Conservation (phyloP, 2,113 vertebrate genomes). For the human region DNA sequence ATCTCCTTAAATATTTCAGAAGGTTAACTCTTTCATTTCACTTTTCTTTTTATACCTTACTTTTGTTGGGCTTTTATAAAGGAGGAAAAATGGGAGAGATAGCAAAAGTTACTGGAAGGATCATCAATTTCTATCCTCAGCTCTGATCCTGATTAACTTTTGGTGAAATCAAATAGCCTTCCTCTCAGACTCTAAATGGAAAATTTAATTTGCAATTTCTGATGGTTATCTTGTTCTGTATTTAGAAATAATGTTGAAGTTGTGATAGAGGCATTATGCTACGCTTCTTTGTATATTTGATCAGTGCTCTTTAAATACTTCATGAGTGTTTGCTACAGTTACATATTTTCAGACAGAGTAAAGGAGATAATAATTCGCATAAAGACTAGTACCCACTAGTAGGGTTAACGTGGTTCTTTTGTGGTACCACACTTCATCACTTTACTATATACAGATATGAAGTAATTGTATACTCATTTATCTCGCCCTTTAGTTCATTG, state of each 20-base stretch:
- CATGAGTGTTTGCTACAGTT: background rate
- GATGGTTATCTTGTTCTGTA: background rate
- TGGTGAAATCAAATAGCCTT: background rate
- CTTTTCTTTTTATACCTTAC: background rate
- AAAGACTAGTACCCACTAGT: background rate
- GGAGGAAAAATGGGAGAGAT: background rate
- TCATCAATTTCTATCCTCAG: background rate
- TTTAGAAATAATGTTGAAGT: background rate
- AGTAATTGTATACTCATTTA: background rate
- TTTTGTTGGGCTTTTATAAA: background rate
- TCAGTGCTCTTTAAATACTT: background rate
- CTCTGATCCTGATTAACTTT: background rate
- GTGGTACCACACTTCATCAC: background rate
- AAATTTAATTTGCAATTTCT: background rate
- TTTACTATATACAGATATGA: background rate
- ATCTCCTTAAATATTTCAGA: conserved; percentile 46
- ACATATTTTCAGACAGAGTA: background rate
- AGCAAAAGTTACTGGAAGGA: background rate
- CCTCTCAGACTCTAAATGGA: background rate
- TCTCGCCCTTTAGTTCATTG: background rate
- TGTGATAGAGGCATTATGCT: background rate
- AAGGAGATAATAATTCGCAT: background rate
- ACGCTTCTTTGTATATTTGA: background rate
- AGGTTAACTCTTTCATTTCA: conserved; percentile 46
- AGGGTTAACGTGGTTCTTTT: background rate